Evolutionary conservation across 2,113 vertebrate genomes (phyloP).

Genomic region (Saccopteryx bilineata): DNA sequence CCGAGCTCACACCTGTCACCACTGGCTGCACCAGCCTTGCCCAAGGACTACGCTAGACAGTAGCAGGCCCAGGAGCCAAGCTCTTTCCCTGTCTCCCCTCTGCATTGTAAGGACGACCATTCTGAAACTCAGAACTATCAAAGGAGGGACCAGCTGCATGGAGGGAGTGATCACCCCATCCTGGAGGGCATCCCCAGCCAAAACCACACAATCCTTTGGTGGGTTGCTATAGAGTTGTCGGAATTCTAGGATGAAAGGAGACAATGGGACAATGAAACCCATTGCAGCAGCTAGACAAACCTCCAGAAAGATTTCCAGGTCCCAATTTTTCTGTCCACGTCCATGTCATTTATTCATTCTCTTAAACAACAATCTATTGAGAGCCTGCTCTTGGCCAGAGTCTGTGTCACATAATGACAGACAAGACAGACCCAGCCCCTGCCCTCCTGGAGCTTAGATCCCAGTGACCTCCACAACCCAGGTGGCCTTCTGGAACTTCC

Average conservation of each 20-base stretch:
- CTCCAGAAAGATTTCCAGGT: background rate
- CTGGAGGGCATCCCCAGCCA: background rate
- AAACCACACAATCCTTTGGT: background rate
- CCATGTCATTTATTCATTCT: background rate
- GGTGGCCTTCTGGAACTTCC: background rate
- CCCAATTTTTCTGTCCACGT: background rate
- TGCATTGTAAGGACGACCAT: background rate
- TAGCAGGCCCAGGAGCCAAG: background rate
- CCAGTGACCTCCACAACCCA: background rate
- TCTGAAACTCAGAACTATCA: background rate
- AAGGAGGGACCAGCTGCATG: background rate
- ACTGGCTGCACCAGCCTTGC: background rate
- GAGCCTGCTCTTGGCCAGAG: background rate
- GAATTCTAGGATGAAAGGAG: background rate
- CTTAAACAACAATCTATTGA: background rate
- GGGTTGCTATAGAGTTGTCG: background rate
- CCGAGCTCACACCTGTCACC: background rate
- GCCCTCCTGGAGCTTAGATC: background rate
- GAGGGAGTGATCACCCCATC: background rate
- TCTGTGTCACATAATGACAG: background rate
- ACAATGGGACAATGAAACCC: background rate
- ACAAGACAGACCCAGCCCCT: background rate
- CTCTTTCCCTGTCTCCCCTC: background rate
- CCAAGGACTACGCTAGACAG: background rate
- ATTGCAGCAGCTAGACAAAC: background rate